These are phyloP conservation scores for Ormyrus pomaceus DNA, from an alignment of 2,888 invertebrate species.

Conservation along the genomic window DNA sequence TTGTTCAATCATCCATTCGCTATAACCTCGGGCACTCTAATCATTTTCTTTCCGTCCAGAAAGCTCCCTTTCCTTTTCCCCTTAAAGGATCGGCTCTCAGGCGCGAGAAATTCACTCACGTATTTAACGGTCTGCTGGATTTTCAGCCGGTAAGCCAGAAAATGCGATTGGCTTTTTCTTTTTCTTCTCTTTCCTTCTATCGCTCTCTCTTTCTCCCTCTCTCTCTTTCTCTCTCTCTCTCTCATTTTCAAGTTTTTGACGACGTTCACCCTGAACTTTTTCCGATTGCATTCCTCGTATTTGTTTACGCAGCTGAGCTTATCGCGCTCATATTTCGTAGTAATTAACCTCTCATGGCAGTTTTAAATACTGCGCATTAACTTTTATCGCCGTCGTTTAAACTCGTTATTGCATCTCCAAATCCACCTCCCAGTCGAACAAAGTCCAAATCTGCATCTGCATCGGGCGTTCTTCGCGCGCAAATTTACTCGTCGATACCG, in stretches of 20 bases:
- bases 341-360: too few relatives aligned
- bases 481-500: constrained; percentile 43
- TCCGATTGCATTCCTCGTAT: too few relatives aligned
- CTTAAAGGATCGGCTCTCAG: background rate
- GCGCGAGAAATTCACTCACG: constrained; percentile 15
- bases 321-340: too few relatives aligned
- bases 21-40: background rate
- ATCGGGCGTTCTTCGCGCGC: background rate
- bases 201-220: constrained; percentile 11
- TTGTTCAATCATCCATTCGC: background rate
- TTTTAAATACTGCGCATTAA: too few relatives aligned
- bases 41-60: background rate
- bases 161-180: constrained; percentile 18
- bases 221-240: background rate
- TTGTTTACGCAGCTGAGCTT: too few relatives aligned
- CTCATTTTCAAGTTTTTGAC: background rate
- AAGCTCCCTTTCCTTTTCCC: background rate
- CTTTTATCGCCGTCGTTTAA: too few relatives aligned
- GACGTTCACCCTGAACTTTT: too few relatives aligned
- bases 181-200: background rate
- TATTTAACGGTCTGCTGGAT: constrained; percentile 30
- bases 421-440: too few relatives aligned
- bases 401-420: too few relatives aligned
- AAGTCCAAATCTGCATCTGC: too few relatives aligned
- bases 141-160: background rate